Percentiles rank a stretch among this genome's conserved stretches.
Conservation (phyloP, 1,140 invertebrate species). For the Aporrectodea caliginosa region DNA sequence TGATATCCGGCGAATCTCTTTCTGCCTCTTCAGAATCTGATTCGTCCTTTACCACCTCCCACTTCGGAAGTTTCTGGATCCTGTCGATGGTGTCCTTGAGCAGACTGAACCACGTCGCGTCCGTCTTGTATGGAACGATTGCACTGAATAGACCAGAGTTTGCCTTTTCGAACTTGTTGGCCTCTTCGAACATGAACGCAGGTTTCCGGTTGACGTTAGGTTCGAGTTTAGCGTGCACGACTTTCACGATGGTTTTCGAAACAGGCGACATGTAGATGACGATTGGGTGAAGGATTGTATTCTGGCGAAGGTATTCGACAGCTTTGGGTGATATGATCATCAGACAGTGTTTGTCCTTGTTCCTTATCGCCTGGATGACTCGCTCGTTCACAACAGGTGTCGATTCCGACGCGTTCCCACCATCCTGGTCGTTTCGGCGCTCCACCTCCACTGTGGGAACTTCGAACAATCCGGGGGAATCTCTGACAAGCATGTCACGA, state of each 20-base stretch:
- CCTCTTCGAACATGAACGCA: slow-evolving; percentile 21
- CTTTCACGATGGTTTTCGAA: slow-evolving; percentile 23
- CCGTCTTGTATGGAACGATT: slow-evolving; percentile 17
- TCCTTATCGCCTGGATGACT: slow-evolving; percentile 5
- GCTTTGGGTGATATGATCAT: slow-evolving; percentile 22
- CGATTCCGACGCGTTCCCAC: background rate
- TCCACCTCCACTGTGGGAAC: slow-evolving; percentile 23
- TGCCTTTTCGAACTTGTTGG: slow-evolving; percentile 20
- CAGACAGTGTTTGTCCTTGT: slow-evolving; percentile 24
- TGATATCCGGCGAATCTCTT: background rate
- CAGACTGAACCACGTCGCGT: slow-evolving; percentile 23
- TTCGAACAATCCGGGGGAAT: slow-evolving; percentile 29
- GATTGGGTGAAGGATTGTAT: slow-evolving; percentile 20
- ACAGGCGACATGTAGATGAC: slow-evolving; percentile 27
- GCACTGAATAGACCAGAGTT: slow-evolving; percentile 24
- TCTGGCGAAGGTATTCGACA: slow-evolving; percentile 16
- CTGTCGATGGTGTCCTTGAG: slow-evolving; percentile 29
- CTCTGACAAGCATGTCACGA: slow-evolving; percentile 9
- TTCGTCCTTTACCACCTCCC: slow-evolving; percentile 7
- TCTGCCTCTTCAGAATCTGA: slow-evolving; percentile 4
- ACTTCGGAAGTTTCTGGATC: slow-evolving; percentile 26
- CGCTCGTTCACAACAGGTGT: background rate
- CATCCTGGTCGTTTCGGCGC: background rate
- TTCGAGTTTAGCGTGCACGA: slow-evolving; percentile 1
- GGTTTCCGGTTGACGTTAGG: slow-evolving; percentile 19